Base-by-base conservation (phyloP, 2,113 vertebrate species). In the Ammospiza caudacuta region DNA sequence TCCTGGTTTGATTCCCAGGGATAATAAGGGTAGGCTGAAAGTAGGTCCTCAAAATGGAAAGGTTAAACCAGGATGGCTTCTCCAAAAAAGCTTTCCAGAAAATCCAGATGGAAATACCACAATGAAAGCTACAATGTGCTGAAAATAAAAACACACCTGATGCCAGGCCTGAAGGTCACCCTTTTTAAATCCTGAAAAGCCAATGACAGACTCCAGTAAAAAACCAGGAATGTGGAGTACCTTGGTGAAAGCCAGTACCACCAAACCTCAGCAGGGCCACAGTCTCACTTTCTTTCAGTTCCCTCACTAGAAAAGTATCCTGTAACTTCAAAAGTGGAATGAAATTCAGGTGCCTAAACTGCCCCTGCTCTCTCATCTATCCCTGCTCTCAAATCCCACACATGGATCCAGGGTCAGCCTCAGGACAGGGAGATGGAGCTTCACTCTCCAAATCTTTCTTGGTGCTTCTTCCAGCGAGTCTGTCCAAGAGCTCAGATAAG, bases 401-500 rank as follows among this genome's bases (percentile, higher is more conserved):
- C 0, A 0, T 18, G n/a, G 46, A 33, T 66, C 55, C 7, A 2
- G 63, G 58, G 84, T 76, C 92, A 86, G 67, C 33, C 55, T 79
- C 46, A 58, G 77, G 28, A 73, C 59, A 44, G 0, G 1, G 28
- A 58, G 14, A 62, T 0, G 0, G 59, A 13, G 9, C 82, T 63
- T 31, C 35, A 14, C n/a, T 51, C 73, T 83, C 79, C 61, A 23
- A 55, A 70, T 63, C 79, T 41, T 85, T 11, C 70, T 47, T 2
- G n/a, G 59, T 21, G 47, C 17, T 80, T 95, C 68, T 86, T 10
- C 67, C 75, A 70, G 52, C 39, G 25, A 74, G 29, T 18, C 87
- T 54, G 49, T 55, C 67, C 49, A 62, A 66, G 49, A 85, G 41
- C 77, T 92, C 15, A 1, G 67, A 78, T 83, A 58, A 73, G 12